Evolutionary conservation across 2,797 vertebrate species (phyloP), one percentile per base, ranked within the genome.

Genomic region (Melanogrammus aeglefinus): DNA sequence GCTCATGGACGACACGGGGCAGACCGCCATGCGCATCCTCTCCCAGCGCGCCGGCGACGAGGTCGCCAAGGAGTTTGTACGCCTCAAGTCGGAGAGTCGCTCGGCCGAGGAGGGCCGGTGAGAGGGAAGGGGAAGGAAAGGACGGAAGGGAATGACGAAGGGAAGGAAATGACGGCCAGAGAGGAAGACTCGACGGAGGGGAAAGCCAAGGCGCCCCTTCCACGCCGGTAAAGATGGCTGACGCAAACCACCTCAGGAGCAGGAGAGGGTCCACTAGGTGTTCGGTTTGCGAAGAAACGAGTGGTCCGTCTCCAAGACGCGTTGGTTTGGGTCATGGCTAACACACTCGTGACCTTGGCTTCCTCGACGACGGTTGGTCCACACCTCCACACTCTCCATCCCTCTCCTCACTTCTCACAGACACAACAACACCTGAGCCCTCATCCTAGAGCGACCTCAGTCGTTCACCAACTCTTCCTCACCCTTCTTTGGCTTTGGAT

Each of bases 41-140:
- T 99, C 97, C 13, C 98, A 99, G 90, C 96, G 98, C 88, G 96
- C 95, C 88, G 97, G 95, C 38, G 98, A 99, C 0, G 98, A 99
- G 80, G 97, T 99, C 84, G 97, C 98, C 80, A 96, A 96, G 86
- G 98, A 99, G 90, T 99, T 99, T 2, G 97, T 99, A 36, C 95
- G 96, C 88, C 94, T 99, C 81, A 99, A 99, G 87, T 99, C 97
- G 0, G 98, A 99, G 83, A 97, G 94, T 0, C 96, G 98, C 31
- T 97, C 96, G 0, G 92, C 92, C 0, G 97, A 99, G 87, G 98
- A 99, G 88, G 97, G 96, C 77, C 97, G 96, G 91, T 98, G 96
- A 95, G 85, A 44, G 4, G 41, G 41, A 44, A 44, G 4, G 41
- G 41, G 3, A 24, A 27, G 14, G 27, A 66, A 57, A 70, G 1